Evolutionary conservation across 2,797 vertebrate genomes (phyloP).

Genomic region (Gallinago nigripennis): DNA sequence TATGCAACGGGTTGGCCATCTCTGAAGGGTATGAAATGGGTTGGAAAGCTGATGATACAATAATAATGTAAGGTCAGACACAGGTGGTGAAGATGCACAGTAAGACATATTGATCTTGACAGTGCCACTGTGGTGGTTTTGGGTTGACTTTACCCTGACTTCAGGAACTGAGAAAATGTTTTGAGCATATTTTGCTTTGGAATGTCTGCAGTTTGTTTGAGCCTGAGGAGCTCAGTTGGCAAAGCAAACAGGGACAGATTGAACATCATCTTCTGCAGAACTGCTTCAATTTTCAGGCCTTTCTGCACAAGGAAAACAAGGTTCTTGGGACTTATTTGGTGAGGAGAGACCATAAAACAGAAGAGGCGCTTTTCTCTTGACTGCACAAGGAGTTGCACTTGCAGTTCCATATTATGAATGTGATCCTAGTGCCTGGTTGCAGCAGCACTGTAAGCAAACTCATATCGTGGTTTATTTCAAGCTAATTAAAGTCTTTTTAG

Average conservation of each 20-base stretch:
- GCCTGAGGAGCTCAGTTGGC: neutral
- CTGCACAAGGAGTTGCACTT: neutral
- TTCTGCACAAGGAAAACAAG: neutral
- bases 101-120: accelerated
- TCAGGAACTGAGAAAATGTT: neutral
- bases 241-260: neutral
- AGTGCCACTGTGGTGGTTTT: neutral
- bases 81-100: neutral
- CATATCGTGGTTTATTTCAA: neutral
- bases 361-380: neutral
- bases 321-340: neutral
- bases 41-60: neutral
- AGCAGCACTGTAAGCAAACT: neutral
- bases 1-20: neutral
- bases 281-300: neutral
- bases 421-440: neutral
- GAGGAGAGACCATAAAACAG: neutral
- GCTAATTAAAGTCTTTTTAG: conserved; percentile 14
- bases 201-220: neutral
- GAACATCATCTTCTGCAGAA: neutral
- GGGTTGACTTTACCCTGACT: neutral
- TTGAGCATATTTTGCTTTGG: neutral
- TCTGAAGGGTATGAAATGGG: neutral
- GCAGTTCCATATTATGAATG: neutral
- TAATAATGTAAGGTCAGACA: neutral